A percentile compares a stretch with the other conserved stretches of the same genome.
Evolutionary conservation across 2,113 vertebrate species (phyloP).

Genomic region (Enhydra lutris): DNA sequence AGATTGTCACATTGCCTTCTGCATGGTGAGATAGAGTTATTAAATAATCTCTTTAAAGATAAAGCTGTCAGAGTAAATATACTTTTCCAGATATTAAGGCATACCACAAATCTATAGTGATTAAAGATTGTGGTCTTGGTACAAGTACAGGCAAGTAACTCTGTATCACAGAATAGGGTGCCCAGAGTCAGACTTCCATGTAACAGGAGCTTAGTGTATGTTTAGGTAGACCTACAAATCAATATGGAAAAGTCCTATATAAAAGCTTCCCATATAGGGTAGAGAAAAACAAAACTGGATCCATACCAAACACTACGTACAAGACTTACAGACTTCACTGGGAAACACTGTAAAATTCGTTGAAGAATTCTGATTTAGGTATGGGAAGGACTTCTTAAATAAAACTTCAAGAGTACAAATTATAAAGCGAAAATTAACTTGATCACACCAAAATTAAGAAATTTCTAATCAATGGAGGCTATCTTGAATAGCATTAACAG

Average conservation of each 20-base stretch:
- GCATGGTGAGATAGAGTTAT: background rate
- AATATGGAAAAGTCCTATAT: background rate
- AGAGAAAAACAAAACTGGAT: background rate
- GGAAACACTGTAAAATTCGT: background rate
- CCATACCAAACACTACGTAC: background rate
- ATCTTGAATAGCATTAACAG: background rate
- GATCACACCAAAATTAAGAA: background rate
- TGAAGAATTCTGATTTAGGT: background rate
- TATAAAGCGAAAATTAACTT: background rate
- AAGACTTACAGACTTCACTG: background rate
- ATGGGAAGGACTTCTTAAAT: background rate
- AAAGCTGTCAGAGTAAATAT: background rate
- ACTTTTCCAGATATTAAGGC: background rate
- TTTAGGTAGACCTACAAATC: background rate
- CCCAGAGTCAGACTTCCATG: background rate
- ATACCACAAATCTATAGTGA: background rate
- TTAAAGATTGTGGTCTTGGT: background rate
- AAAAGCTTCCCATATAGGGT: background rate
- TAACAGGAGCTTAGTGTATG: background rate
- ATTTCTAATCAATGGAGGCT: background rate
- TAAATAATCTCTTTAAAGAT: constrained; percentile 1
- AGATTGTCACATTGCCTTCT: background rate
- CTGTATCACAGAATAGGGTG: background rate
- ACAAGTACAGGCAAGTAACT: background rate
- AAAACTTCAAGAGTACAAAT: background rate